Conservation (phyloP, 2,797 vertebrate genomes). For the Rallus crepitans region DNA sequence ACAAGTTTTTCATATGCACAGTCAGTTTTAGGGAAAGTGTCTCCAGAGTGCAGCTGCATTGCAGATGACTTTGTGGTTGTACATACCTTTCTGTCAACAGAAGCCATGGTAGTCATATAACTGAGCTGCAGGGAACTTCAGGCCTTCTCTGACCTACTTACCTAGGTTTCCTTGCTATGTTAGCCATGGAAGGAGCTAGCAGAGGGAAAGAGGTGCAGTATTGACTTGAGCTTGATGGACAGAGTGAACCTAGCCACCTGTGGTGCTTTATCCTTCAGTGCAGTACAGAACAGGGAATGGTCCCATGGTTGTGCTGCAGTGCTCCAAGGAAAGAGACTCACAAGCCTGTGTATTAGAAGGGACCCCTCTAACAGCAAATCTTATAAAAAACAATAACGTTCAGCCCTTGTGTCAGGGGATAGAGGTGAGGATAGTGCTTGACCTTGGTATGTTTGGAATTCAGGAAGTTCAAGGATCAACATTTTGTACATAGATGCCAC, state of each 20-base stretch:
- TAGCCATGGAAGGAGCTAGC: background rate
- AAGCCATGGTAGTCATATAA: background rate
- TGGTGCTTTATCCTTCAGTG: background rate
- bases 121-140: background rate
- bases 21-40: background rate
- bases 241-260: background rate
- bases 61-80: background rate
- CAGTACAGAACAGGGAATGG: fast-evolving
- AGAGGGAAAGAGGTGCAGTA: background rate
- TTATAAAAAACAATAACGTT: background rate
- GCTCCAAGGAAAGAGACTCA: background rate
- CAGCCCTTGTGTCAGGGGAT: background rate
- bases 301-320: no score
- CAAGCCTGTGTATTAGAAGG: background rate
- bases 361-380: background rate
- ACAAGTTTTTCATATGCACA: fast-evolving
- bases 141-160: background rate
- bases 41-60: background rate
- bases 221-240: background rate
- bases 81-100: background rate
- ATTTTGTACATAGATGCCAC: background rate
- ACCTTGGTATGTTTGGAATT: background rate
- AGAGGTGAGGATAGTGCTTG: background rate
- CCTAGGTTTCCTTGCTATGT: background rate
- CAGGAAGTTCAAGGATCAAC: background rate